phyloP scores from a whole-genome alignment of 1,140 invertebrate genomes.

The Coenobita brevimanus region DNA sequence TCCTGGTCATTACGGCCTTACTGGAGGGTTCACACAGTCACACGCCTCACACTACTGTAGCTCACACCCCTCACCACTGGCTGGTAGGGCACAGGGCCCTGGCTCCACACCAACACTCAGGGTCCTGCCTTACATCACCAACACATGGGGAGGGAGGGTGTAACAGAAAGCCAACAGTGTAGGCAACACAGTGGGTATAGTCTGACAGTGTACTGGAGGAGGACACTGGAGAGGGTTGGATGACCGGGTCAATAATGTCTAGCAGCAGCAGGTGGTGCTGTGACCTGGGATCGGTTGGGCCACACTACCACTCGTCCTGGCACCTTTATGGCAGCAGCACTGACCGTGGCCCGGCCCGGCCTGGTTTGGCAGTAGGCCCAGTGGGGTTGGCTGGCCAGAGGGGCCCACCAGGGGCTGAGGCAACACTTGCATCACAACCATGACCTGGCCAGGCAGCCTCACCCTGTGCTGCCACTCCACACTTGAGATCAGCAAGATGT shows the following conservation, averaged over 20 bases:
- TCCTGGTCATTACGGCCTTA: constrained; percentile 62
- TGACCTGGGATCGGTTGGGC: constrained; percentile 59
- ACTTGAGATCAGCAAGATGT: constrained; percentile 63
- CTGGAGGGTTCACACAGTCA: constrained; percentile 62
- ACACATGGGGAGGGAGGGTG: constrained; percentile 57
- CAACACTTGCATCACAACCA: constrained; percentile 66
- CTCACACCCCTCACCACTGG: constrained; percentile 38
- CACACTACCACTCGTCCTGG: constrained; percentile 48
- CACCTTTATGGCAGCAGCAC: constrained; percentile 61
- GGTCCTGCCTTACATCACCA: constrained; percentile 53
- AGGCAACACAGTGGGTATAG: constrained; percentile 65
- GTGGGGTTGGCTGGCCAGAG: constrained; percentile 65
- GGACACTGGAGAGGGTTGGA: constrained; percentile 57
- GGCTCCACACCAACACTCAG: constrained; percentile 35
- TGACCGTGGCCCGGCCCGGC: constrained; percentile 56
- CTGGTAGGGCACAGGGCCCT: constrained; percentile 30
- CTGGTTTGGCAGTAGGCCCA: constrained; percentile 45
- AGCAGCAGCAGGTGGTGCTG: constrained; percentile 57
- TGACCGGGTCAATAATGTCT: constrained; percentile 55
- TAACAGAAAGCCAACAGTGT: constrained; percentile 62
- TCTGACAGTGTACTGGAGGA: constrained; percentile 63
- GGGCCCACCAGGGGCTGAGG: constrained; percentile 65
- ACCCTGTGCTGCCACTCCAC: constrained; percentile 46
- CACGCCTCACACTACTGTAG: constrained; percentile 48
- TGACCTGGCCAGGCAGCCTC: constrained; percentile 63